These are phyloP conservation scores for Chymomyza fuscimana DNA, from an alignment of 2,888 invertebrate species.

Conservation along the genomic window DNA sequence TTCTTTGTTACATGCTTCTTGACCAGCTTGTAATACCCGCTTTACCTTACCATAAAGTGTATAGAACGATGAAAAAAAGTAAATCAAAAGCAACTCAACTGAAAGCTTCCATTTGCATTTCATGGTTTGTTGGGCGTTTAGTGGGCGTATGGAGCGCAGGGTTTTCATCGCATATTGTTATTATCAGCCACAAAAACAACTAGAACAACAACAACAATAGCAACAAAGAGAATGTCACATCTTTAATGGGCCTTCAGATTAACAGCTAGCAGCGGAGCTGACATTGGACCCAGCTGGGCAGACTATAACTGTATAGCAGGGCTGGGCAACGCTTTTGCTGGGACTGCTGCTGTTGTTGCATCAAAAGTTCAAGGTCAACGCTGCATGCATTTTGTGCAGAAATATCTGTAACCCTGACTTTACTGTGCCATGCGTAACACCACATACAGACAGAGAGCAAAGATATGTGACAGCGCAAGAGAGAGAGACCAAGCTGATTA, in stretches of 20 bases:
- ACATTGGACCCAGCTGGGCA: background rate
- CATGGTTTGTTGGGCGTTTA: conserved; percentile 9
- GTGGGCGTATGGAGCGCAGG: background rate
- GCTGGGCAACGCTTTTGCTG: background rate
- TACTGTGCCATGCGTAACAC: conserved; percentile 28
- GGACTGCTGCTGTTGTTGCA: conserved; percentile 37
- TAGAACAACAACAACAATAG: conserved; percentile 30
- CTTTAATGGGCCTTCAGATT: background rate
- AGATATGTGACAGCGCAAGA: conserved; percentile 18
- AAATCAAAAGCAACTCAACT: conserved; percentile 68
- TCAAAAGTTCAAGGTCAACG: conserved; percentile 66
- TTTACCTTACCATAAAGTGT: background rate
- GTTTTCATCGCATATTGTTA: conserved; percentile 37
- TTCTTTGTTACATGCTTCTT: background rate
- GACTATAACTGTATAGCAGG: background rate
- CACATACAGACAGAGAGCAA: background rate
- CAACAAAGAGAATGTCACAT: conserved; percentile 21
- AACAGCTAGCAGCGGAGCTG: background rate
- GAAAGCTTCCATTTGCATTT: conserved; percentile 59
- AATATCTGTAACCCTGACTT: conserved; percentile 48
- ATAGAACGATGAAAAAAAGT: conserved; percentile 52
- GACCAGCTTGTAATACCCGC: background rate
- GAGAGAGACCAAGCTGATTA: background rate
- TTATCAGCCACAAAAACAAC: conserved; percentile 39
- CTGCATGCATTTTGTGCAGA: conserved; percentile 39